A percentile compares a stretch with the other conserved stretches of the same genome.
Conservation (phyloP, 2,797 vertebrate genomes). For the Spondyliosoma cantharus region DNA sequence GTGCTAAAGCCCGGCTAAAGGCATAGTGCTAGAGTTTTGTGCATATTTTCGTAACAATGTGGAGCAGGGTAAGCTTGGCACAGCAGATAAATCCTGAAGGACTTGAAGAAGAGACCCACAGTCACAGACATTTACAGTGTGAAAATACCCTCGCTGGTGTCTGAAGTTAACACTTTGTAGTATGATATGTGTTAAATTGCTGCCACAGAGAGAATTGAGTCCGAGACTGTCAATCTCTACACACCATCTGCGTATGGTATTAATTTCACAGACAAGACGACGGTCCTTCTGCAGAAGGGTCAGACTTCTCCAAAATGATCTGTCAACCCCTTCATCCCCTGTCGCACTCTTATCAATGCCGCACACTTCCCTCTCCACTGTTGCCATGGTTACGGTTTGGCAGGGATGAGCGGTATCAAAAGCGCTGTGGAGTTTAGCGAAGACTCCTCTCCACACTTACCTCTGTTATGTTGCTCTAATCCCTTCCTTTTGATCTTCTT, state of each 20-base stretch:
- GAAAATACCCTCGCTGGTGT: constrained; percentile 77
- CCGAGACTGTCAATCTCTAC: constrained; percentile 76
- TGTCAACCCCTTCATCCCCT: constrained; percentile 85
- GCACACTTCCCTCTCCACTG: constrained; percentile 80
- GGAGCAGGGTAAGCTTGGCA: constrained; percentile 60
- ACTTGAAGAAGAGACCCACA: constrained; percentile 74
- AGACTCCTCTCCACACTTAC: constrained; percentile 79
- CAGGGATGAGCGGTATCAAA: constrained; percentile 80
- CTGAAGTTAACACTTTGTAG: constrained; percentile 82
- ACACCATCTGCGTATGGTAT: constrained; percentile 80
- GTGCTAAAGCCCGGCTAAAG: constrained; percentile 58
- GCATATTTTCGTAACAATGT: constrained; percentile 75
- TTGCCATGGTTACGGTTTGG: constrained; percentile 86
- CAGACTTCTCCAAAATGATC: constrained; percentile 85
- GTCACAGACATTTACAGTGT: constrained; percentile 81
- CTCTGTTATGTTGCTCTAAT: constrained; percentile 81
- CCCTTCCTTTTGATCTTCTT: constrained; percentile 79
- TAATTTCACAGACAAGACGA: constrained; percentile 78
- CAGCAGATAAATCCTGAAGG: constrained; percentile 77
- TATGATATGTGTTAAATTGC: constrained; percentile 81
- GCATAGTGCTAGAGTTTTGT: constrained; percentile 56
- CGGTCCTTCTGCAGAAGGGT: constrained; percentile 78
- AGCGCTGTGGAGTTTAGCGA: constrained; percentile 75
- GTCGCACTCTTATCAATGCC: constrained; percentile 80
- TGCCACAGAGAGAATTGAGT: constrained; percentile 71